Conservation (phyloP, 2,888 invertebrate species). For the Melieria omissa region DNA sequence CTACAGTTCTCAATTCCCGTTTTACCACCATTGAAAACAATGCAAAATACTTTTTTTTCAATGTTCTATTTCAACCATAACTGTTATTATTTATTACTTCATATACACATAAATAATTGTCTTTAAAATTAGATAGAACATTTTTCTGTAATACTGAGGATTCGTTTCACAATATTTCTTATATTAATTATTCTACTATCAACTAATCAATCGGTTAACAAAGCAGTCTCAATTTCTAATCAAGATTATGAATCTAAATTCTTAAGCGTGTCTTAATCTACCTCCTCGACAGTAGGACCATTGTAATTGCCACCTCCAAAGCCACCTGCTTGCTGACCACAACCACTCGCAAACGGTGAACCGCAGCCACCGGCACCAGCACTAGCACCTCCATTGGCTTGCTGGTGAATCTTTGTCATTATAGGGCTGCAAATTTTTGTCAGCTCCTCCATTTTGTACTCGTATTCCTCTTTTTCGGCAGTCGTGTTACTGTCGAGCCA, state of each 20-base stretch:
- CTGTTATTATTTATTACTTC: no score
- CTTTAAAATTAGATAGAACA: not conserved
- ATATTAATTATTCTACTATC: not conserved
- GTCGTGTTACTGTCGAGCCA: slow-evolving; percentile 83
- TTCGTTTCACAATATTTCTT: no score
- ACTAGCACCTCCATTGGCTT: slow-evolving; percentile 69
- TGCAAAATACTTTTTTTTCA: no score
- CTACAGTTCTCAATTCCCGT: no score
- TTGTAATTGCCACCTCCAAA: slow-evolving; percentile 69
- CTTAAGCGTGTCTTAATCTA: slow-evolving; percentile 68
- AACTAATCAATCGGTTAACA: not conserved
- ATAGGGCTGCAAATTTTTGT: slow-evolving; percentile 65
- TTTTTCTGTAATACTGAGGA: not conserved
- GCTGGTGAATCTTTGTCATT: slow-evolving; percentile 68
- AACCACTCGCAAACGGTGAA: slow-evolving; percentile 54
- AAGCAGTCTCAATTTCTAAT: not conserved
- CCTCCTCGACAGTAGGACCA: slow-evolving; percentile 62
- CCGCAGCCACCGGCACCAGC: slow-evolving; percentile 52
- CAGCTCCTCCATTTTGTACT: slow-evolving; percentile 67
- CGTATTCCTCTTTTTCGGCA: slow-evolving; percentile 81
- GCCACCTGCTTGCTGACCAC: slow-evolving; percentile 72
- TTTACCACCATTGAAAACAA: no score
- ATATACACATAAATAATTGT: no score
- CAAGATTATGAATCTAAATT: not conserved
- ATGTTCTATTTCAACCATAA: no score